These are phyloP conservation scores for Danaus melanippus DNA, from an alignment of 1,140 invertebrate genomes.

Conservation along the genomic window DNA sequence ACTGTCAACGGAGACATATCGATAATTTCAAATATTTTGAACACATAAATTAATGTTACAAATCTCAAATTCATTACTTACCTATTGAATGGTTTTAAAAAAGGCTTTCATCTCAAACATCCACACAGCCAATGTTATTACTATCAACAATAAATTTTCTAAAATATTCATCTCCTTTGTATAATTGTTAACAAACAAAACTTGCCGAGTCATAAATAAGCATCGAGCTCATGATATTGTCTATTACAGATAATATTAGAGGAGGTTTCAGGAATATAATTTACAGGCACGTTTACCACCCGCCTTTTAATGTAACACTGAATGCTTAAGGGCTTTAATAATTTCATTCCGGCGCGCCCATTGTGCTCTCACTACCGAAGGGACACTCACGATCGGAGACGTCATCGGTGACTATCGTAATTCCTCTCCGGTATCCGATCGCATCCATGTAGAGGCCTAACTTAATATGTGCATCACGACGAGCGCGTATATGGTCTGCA, in stretches of 20 bases:
- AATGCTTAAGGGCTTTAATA: constrained; percentile 43
- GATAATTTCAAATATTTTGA: constrained; percentile 6
- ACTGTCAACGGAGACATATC: constrained; percentile 19
- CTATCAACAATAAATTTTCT: neutral
- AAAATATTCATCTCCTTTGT: neutral
- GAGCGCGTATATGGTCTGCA: constrained; percentile 51
- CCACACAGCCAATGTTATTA: neutral
- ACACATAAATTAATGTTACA: constrained; percentile 2
- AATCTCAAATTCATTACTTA: constrained; percentile 1
- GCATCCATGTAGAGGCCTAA: constrained; percentile 61
- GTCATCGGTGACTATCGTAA: constrained; percentile 55
- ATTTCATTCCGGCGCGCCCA: constrained; percentile 34
- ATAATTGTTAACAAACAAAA: no score
- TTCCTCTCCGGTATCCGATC: constrained; percentile 43
- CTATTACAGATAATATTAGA: constrained; percentile 20
- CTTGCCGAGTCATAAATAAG: constrained; percentile 6
- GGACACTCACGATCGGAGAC: constrained; percentile 56
- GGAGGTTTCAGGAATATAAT: constrained; percentile 20
- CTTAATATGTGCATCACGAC: constrained; percentile 71
- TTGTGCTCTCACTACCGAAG: constrained; percentile 42
- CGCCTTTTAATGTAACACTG: constrained; percentile 47
- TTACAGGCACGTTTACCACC: constrained; percentile 29
- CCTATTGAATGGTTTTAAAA: neutral
- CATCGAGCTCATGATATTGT: constrained; percentile 18
- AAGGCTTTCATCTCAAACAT: constrained; percentile 1